Base-by-base conservation (phyloP, 2,113 vertebrate species). In the Eolophus roseicapilla region DNA sequence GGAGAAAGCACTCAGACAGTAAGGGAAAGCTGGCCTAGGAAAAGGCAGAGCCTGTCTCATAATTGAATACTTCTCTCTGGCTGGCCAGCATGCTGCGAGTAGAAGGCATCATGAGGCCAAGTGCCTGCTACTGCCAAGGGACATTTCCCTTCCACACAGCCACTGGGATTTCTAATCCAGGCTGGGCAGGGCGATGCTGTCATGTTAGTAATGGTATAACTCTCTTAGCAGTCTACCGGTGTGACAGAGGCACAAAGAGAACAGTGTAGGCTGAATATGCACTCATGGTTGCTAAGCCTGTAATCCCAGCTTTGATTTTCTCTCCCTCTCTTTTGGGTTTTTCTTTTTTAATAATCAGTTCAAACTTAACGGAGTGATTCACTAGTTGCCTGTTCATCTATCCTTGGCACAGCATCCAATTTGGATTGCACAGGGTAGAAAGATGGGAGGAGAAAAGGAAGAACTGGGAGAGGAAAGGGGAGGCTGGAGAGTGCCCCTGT, bases 231-330 rank as follows among this genome's bases (percentile, higher is more conserved):
- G 96, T 82, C 90, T 95, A 91, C 93, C 2, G 15, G 91, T 95
- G 82, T 96, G 95, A 97, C 96, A 96, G 84, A 96, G 87, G 28
- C 92, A 95, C 90, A 97, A 95, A 97, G 87, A 85, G 95, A 95
- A 82, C 46, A 95, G 96, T 95, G 96, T 89, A 96, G 94, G 95
- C 93, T 97, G 95, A 96, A 95, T 95, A 95, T 85, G 84, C 89
- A 80, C 90, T 96, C 91, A 77, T 65, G 87, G 94, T 91, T 95
- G 90, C 87, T 97, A 96, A 97, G 92, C 93, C 95, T 94, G 79
- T 97, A 97, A 96, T 96, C 95, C 95, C 87, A 86, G 96, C 93
- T 96, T 93, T 92, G 75, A 93, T 96, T 96, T 94, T 90, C 78
- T 92, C 74, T 95, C 62, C 21, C 19, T 92, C 69, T 78, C 80